Evolutionary conservation across 2,888 invertebrate species (phyloP), one percentile per base, ranked within the genome.

Genomic region (Polietes domitor): DNA sequence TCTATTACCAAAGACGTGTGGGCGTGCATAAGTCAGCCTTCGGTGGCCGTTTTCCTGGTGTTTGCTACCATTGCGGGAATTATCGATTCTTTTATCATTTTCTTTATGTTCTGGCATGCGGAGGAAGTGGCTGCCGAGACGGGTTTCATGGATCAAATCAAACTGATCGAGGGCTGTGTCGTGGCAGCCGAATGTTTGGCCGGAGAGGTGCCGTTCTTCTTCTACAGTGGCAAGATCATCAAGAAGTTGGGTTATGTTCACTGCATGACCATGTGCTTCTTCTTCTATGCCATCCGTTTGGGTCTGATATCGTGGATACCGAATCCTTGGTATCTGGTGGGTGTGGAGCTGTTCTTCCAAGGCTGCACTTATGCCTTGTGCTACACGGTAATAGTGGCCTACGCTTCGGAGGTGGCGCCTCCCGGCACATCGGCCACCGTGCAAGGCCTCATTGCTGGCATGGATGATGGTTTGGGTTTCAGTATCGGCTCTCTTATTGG

Each of bases 331-430:
- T 96, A 95, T 93, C 93, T 97, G 0, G 93, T 98, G 0, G 94
- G 95, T 0, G 94, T 97, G 2, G 98, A 98, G 93, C 93, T 96
- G 0, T 91, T 96, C 74, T 94, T 96, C 93, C 97, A 97, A 91
- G 97, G 98, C 0, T 95, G 97, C 0, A 96, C 97, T 0, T 98
- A 97, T 91, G 98, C 97, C 0, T 92, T 97, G 0, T 96, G 96
- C 87, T 97, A 97, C 89, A 94, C 96, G 0, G 95, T 96, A 0
- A 96, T 97, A 83, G 97, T 97, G 19, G 94, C 94, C 0, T 95
- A 95, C 87, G 95, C 95, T 1, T 94, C 95, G 0, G 93, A 93
- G 0, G 94, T 95, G 3, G 94, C 95, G 0, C 95, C 95, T 0
- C 94, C 94, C 0, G 96, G 97, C 0, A 95, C 96, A 79, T 96